Percentiles rank a stretch among this genome's conserved stretches.
phyloP scores from a whole-genome alignment of 2,888 invertebrate genomes.

The Meloe dianella region DNA sequence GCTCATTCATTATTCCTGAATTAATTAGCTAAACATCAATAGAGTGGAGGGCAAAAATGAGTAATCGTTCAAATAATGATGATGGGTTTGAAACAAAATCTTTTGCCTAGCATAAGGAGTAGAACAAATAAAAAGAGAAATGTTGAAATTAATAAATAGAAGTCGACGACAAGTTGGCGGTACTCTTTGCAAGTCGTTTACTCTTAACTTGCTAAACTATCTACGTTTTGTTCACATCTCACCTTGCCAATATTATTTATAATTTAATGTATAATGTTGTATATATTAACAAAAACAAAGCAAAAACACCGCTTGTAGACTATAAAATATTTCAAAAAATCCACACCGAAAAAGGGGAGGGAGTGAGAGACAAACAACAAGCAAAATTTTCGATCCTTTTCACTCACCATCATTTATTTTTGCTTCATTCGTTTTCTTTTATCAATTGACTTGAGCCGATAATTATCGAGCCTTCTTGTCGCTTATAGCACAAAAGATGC shows the following conservation, averaged over 20 bases:
- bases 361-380: neutral
- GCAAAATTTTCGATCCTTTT: neutral
- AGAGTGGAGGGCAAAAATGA: no score
- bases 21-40: no score
- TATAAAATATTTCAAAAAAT: slow-evolving; percentile 49
- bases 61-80: no score
- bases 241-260: slow-evolving; percentile 42
- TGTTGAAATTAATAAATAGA: slow-evolving; percentile 4
- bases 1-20: no score
- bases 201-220: neutral
- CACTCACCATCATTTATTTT: neutral
- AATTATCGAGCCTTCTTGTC: slow-evolving; percentile 53
- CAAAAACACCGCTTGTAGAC: slow-evolving; percentile 50
- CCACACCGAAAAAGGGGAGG: neutral
- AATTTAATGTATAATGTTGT: slow-evolving; percentile 21
- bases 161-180: slow-evolving; percentile 8
- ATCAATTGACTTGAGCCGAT: slow-evolving; percentile 30
- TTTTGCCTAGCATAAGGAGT: neutral
- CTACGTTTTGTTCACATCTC: slow-evolving; percentile 23
- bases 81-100: neutral
- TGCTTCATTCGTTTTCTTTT: neutral
- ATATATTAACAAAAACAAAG: no score
- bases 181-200: neutral
- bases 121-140: neutral
- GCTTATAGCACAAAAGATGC: slow-evolving; percentile 50